phyloP scores from a whole-genome alignment of 2,113 vertebrate genomes.

The Campylomormyrus tamandua region DNA sequence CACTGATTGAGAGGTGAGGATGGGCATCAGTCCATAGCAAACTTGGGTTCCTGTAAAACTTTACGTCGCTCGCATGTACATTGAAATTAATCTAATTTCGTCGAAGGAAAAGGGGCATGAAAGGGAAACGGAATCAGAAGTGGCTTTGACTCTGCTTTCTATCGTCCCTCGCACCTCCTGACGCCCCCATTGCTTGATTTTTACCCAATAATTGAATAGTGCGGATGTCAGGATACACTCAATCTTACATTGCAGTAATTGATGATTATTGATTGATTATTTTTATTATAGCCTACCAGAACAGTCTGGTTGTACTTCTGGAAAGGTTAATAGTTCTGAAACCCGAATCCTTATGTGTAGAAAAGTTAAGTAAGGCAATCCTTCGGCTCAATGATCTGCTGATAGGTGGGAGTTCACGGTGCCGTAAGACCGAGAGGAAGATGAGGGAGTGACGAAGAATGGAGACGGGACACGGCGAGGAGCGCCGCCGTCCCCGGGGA shows the following conservation, averaged over 20 bases:
- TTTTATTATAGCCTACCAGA: conserved; percentile 19
- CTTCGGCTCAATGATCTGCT: not conserved
- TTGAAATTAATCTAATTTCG: not conserved
- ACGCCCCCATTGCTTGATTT: conserved; percentile 8
- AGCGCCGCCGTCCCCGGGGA: not conserved
- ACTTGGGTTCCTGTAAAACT: not conserved
- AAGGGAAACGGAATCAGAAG: not conserved
- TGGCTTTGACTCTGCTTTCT: not conserved
- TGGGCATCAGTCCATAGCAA: not conserved
- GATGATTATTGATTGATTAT: conserved; percentile 32
- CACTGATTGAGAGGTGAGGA: not conserved
- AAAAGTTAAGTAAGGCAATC: not conserved
- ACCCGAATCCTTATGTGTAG: not conserved
- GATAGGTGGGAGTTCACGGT: not conserved
- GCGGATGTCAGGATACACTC: conserved; percentile 51
- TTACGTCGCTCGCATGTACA: not conserved
- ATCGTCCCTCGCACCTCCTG: not conserved
- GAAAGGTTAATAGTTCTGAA: not conserved
- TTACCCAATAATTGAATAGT: conserved; percentile 39
- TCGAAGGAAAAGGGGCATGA: not conserved
- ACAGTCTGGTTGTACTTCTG: conserved; percentile 27
- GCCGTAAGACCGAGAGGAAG: not conserved
- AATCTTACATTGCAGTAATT: conserved; percentile 49
- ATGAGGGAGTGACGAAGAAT: not conserved
- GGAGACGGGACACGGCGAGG: not conserved